These are phyloP conservation scores for Athalia circularis DNA, from an alignment of 2,888 invertebrate genomes.

Conservation along the genomic window DNA sequence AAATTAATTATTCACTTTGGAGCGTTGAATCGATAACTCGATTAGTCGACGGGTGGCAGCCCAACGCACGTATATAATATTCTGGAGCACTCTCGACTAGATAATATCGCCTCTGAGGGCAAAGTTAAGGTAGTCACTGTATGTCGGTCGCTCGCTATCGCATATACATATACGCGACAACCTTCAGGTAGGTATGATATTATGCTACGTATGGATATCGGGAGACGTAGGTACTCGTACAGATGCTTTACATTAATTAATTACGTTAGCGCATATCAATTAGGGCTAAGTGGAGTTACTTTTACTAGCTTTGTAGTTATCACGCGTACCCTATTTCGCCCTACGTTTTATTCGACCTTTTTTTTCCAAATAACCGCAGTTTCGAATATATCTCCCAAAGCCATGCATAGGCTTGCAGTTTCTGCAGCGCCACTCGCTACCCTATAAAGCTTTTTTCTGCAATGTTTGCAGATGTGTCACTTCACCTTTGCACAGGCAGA, in stretches of 20 bases:
- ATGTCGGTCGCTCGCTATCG: neutral
- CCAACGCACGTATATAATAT: constrained; percentile 65
- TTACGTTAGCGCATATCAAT: constrained; percentile 68
- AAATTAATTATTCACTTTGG: constrained; percentile 63
- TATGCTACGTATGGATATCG: constrained; percentile 45
- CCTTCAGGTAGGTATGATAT: constrained; percentile 44
- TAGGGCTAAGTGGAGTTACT: constrained; percentile 60
- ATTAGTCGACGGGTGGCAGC: constrained; percentile 60
- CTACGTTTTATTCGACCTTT: neutral
- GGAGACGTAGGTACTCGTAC: constrained; percentile 18
- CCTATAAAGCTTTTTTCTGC: constrained; percentile 12
- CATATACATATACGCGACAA: neutral
- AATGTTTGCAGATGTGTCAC: constrained; percentile 22
- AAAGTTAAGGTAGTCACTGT: constrained; percentile 58
- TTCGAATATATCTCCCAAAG: neutral
- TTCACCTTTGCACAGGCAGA: constrained; percentile 3
- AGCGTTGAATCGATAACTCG: constrained; percentile 66
- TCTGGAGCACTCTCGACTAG: constrained; percentile 68
- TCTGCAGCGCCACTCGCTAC: neutral
- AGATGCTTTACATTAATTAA: constrained; percentile 65
- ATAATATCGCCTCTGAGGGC: constrained; percentile 67
- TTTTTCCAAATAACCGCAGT: neutral
- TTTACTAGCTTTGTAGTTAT: constrained; percentile 33
- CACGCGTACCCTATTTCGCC: constrained; percentile 8
- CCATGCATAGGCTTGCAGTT: neutral